Evolutionary conservation across 2,888 invertebrate genomes (phyloP).

Genomic region (Apotomis betuletana): DNA sequence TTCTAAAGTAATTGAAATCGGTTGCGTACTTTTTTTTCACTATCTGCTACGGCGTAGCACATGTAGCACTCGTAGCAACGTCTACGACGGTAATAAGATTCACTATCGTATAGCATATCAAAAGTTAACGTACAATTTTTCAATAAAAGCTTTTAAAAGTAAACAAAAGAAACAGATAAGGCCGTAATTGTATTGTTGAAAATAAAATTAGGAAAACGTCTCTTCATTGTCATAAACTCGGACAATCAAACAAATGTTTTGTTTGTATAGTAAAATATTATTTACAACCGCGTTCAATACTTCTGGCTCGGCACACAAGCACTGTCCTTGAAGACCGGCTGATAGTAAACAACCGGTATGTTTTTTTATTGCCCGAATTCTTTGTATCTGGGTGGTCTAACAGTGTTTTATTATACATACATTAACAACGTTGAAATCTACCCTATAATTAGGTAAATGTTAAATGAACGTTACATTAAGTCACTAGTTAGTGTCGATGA

Average conservation of each 20-base stretch:
- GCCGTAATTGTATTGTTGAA: conserved; percentile 6
- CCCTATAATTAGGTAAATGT: conserved; percentile 33
- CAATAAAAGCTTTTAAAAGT: conserved; percentile 8
- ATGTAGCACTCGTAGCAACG: conserved; percentile 7
- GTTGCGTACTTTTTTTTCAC: not conserved
- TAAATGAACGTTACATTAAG: conserved; percentile 21
- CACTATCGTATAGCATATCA: not conserved
- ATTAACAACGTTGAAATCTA: conserved; percentile 32
- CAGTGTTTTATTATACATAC: conserved; percentile 34
- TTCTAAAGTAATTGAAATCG: no score
- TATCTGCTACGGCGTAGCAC: conserved; percentile 34
- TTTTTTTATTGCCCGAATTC: conserved; percentile 39
- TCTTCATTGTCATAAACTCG: conserved; percentile 15
- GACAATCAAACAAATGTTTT: conserved; percentile 7
- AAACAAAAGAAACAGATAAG: conserved; percentile 1
- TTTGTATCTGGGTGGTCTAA: conserved; percentile 41
- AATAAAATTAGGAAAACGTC: conserved; percentile 15
- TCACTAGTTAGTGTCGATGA: conserved; percentile 20
- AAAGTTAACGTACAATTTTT: not conserved
- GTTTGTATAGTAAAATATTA: conserved; percentile 31
- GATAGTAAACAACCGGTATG: conserved; percentile 41
- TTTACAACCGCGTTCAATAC: conserved; percentile 34
- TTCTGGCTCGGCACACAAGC: conserved; percentile 21
- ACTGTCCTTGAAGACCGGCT: conserved; percentile 37
- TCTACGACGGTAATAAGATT: conserved; percentile 4